Evolutionary conservation across 2,797 vertebrate genomes (phyloP).

Genomic region (Fratercula arctica): DNA sequence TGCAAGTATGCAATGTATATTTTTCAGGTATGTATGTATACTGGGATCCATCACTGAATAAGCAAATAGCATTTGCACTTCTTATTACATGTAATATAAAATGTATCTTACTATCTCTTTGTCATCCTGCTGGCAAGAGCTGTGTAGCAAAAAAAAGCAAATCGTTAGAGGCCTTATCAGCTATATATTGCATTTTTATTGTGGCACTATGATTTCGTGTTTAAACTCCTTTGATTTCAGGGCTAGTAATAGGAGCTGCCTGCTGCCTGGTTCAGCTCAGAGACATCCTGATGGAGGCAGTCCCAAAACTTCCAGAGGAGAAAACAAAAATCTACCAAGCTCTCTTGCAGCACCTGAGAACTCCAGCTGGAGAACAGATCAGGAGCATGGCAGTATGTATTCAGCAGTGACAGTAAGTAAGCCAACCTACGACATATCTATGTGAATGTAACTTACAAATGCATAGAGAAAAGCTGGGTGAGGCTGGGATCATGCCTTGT

Average conservation of each 20-base stretch:
- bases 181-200: background rate
- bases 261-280: conserved; percentile 79
- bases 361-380: conserved; percentile 85
- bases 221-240: conserved; percentile 49
- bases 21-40: background rate
- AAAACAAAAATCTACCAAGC: conserved; percentile 78
- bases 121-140: background rate
- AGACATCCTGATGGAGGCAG: conserved; percentile 71
- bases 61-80: background rate
- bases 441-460: background rate
- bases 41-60: background rate
- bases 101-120: background rate
- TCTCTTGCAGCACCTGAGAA: conserved; percentile 80
- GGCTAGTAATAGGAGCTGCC: conserved; percentile 80
- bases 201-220: background rate
- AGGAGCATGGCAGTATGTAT: conserved; percentile 84
- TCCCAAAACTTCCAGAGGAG: conserved; percentile 72
- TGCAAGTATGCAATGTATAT: background rate
- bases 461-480: background rate
- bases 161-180: background rate
- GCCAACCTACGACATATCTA: background rate
- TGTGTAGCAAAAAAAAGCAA: background rate
- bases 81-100: background rate
- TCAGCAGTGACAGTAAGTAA: background rate
- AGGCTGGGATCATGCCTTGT: background rate